A percentile compares a stretch with the other conserved stretches of the same genome.
These are phyloP conservation scores for Lateolabrax maculatus DNA, from an alignment of 2,797 vertebrate genomes.

Conservation along the genomic window DNA sequence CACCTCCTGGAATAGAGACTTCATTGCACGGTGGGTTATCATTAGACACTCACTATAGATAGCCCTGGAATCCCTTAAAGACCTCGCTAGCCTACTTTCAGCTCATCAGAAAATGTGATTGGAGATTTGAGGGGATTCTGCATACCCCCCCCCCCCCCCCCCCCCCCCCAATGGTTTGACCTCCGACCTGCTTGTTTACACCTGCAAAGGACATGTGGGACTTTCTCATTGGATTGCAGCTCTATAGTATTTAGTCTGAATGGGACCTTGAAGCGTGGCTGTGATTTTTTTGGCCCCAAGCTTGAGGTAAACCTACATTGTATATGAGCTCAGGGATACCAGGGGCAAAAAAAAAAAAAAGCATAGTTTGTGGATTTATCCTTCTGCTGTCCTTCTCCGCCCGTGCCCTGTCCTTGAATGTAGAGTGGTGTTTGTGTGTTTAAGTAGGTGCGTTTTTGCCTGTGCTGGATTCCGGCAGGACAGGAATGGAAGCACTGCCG, in stretches of 20 bases:
- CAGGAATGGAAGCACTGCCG: constrained; percentile 17
- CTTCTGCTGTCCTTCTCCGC: constrained; percentile 13
- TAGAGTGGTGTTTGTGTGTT: constrained; percentile 36
- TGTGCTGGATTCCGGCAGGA: constrained; percentile 9
- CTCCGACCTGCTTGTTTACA: constrained; percentile 52
- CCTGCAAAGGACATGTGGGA: constrained; percentile 4
- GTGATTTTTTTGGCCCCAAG: constrained; percentile 3
- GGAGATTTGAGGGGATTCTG: constrained; percentile 32
- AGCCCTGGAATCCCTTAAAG: constrained; percentile 71
- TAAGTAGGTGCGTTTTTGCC: constrained; percentile 36
- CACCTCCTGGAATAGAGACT: constrained; percentile 63
- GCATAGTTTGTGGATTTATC: constrained; percentile 34
- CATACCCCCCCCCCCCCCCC: no score
- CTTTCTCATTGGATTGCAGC: constrained; percentile 26
- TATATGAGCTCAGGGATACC: constrained; percentile 23
- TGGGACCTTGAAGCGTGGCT: constrained; percentile 38
- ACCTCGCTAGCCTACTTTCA: constrained; percentile 60
- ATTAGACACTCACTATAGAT: constrained; percentile 68
- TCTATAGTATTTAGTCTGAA: not conserved
- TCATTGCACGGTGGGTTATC: constrained; percentile 59
- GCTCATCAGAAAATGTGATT: constrained; percentile 35
- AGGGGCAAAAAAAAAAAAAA: not conserved
- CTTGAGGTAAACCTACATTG: constrained; percentile 33
- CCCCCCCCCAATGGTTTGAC: constrained; percentile 19
- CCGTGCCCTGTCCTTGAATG: constrained; percentile 41